Base-by-base conservation (phyloP, 2,797 vertebrate species). In the Capromys pilorides region DNA sequence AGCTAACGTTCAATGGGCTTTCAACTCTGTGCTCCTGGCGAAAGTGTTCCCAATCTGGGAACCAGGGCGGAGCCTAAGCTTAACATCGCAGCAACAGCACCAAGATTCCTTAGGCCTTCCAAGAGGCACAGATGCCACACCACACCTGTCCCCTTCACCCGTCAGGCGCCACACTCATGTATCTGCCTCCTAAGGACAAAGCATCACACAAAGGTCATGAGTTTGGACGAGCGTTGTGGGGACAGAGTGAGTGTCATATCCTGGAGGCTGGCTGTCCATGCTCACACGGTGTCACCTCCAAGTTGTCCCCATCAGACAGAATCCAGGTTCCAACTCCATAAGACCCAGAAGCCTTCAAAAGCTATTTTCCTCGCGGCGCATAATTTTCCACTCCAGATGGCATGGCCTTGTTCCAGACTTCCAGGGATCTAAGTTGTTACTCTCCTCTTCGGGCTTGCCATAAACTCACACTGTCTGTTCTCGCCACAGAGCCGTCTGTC, bases 301-400 rank as follows among this genome's bases (percentile, higher is more conserved):
- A 86, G 59, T 41, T 7, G 36, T 93, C 85, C 88, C 78, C n/a
- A 1, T n/a, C 24, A 2, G 79, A 49, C 41, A 19, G 22, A 83
- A 86, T 24, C 6, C 39, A n/a, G 2, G 26, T 54, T 45, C 61
- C 28, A 31, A 31, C 64, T n/a, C 61, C 49, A 33, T n/a, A n/a
- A 81, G 88, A 82, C 92, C 90, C 94, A 39, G 79, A 86, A 57
- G 78, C 82, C 64, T 18, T 28, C 12, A 2, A 36, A 83, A 84
- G 86, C 93, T 90, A 21, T 84, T 95, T 94, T 92, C 75, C 33
- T 33, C 94, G 86, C n/a, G 49, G 64, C 16, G 69, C 45, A 49
- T 91, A 26, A 66, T 86, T 96, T 86, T 83, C 91, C 86, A 62
- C 64, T 67, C 66, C 96, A 96, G 96, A 95, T 95, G 95, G 96